Conservation (phyloP, 37 sponge, comb jelly and placozoan genomes). For the Ianthella basta region DNA sequence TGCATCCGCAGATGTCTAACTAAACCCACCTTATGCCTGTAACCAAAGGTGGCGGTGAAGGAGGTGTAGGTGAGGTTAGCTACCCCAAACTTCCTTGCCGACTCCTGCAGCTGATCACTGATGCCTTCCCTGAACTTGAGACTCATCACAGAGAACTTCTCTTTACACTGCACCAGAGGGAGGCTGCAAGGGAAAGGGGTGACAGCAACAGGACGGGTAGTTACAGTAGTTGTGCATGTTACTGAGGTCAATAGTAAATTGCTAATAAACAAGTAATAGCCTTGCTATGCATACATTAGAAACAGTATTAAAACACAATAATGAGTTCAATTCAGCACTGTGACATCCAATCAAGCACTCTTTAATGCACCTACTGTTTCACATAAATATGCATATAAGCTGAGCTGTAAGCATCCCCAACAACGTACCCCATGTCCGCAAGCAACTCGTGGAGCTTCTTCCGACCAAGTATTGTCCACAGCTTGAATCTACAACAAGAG, state of each 20-base stretch:
- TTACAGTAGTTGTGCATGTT: too few relatives aligned
- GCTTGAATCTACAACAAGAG: slow-evolving; percentile 62
- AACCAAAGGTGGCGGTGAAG: slow-evolving; percentile 90
- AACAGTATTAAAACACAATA: too few relatives aligned
- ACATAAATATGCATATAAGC: too few relatives aligned
- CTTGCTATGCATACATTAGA: too few relatives aligned
- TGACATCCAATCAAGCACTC: too few relatives aligned
- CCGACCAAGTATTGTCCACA: slow-evolving; percentile 94
- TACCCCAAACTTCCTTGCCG: slow-evolving; percentile 59
- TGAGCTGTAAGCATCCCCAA: neutral
- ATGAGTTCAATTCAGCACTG: too few relatives aligned
- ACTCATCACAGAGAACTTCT: slow-evolving; percentile 94
- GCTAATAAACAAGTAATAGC: too few relatives aligned
- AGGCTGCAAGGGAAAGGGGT: slow-evolving; percentile 53
- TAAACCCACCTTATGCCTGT: slow-evolving; percentile 70
- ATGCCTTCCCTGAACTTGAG: slow-evolving; percentile 74
- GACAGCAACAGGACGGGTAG: neutral
- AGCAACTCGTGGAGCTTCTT: slow-evolving; percentile 92
- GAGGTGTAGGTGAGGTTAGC: slow-evolving; percentile 80
- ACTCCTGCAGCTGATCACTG: slow-evolving; percentile 67
- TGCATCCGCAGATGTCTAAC: neutral
- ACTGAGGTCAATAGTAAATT: too few relatives aligned
- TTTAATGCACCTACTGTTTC: too few relatives aligned
- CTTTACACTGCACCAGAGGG: slow-evolving; percentile 88
- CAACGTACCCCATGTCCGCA: slow-evolving; percentile 93